Percentiles rank a stretch among this genome's conserved stretches.
Evolutionary conservation across 2,113 vertebrate genomes (phyloP).

Genomic region (Polyodon spathula): DNA sequence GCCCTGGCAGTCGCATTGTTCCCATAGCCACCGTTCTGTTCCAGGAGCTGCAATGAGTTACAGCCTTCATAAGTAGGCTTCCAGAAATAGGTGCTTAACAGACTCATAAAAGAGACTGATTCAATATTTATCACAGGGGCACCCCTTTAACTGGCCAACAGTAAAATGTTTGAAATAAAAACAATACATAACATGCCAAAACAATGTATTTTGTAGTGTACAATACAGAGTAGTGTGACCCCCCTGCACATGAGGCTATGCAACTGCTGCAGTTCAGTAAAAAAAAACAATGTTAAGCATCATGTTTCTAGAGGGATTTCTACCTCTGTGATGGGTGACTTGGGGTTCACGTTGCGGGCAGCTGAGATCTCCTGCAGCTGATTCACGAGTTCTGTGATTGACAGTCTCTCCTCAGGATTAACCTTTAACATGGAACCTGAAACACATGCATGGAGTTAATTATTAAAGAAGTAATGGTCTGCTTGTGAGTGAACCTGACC

Average conservation of each 20-base stretch:
- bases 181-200: no score
- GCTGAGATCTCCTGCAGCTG: conserved; percentile 92
- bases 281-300: no score
- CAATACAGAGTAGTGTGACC: no score
- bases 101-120: conserved; percentile 29
- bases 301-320: no score
- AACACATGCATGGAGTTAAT: not conserved
- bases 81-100: conserved; percentile 54
- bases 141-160: no score
- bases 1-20: conserved; percentile 53
- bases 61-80: conserved; percentile 42
- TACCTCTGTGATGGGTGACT: conserved; percentile 88
- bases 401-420: conserved; percentile 86
- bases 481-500: no score
- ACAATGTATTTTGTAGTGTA: no score
- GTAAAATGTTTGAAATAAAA: no score
- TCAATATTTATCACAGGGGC: not conserved
- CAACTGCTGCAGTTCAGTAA: no score
- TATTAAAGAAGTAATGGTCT: no score
- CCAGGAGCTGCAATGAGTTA: conserved; percentile 74
- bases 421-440: conserved; percentile 78
- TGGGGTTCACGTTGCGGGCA: conserved; percentile 86
- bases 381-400: conserved; percentile 83
- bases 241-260: no score
- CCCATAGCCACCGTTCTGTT: conserved; percentile 90